Base-by-base conservation (phyloP, 2,797 vertebrate genomes). In the Acanthopagrus latus region DNA sequence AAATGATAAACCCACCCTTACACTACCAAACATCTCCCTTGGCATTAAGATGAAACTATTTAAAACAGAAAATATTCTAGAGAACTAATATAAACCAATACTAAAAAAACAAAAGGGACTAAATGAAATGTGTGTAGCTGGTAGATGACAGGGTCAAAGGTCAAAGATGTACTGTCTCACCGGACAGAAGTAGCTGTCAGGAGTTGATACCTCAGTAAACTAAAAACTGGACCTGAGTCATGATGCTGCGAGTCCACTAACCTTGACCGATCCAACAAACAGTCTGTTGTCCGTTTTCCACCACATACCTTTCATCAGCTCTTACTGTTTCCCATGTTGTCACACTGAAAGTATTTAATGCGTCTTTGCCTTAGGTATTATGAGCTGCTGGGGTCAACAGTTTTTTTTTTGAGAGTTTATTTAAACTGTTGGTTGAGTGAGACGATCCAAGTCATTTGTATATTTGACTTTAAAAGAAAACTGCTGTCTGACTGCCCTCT, bases 151-250 rank as follows among this genome's bases (percentile, higher is more conserved):
- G 17, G 56, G 58, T 71, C 44, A 57, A 56, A 74, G 64, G 50
- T 73, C 25, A 67, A 27, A 33, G 51, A 27, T 0, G 5, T 5
- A 18, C 9, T 46, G 0, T 71, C 56, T 60, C 23, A 48, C 58
- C 23, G 20, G 44, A 44, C 29, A 38, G 55, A 12, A 17, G 27
- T 27, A 38, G 52, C 55, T 72, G 69, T 74, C 62, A 54, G 68
- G 20, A 79, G 64, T 57, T 50, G 80, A 88, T 87, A 85, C 91
- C 81, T 92, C 86, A 79, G 64, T 80, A 62, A 83, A 83, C 57
- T 65, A 4, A 43, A 80, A 85, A 86, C 84, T 89, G 83, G 88
- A 90, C 74, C 55, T 55, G 57, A 57, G 60, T 77, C 65, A 6
- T 3, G 52, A 59, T 21, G 71, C 69, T 62, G 52, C 10, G 10